phyloP scores from a whole-genome alignment of 1,140 invertebrate species.

The Lysiphlebus fabarum region DNA sequence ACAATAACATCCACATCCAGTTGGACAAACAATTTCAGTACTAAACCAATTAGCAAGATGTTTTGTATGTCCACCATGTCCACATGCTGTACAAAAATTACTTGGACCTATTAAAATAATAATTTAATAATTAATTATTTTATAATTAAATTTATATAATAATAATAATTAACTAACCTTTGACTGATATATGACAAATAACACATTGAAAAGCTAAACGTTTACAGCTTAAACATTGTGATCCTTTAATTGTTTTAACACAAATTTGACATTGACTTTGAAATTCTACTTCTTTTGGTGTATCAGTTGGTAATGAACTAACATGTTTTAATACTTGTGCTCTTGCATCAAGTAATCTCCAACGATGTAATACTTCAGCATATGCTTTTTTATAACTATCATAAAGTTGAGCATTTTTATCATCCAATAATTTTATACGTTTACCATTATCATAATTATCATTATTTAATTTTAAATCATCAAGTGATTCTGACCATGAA shows the following conservation, averaged over 20 bases:
- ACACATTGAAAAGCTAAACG: slow-evolving; percentile 71
- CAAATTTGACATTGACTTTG: slow-evolving; percentile 73
- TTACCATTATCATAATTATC: slow-evolving; percentile 40
- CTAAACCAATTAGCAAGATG: slow-evolving; percentile 82
- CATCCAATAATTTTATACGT: slow-evolving; percentile 54
- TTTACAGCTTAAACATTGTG: slow-evolving; percentile 69
- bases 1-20: slow-evolving; percentile 89
- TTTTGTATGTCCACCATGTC: slow-evolving; percentile 84
- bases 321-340: slow-evolving; percentile 80
- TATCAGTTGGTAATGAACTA: slow-evolving; percentile 55
- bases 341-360: slow-evolving; percentile 77
- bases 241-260: slow-evolving; percentile 57
- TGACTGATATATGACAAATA: slow-evolving; percentile 81
- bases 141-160: background rate
- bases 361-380: slow-evolving; percentile 82
- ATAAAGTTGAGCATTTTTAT: slow-evolving; percentile 63
- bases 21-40: slow-evolving; percentile 63
- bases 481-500: slow-evolving; percentile 83
- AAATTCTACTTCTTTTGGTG: slow-evolving; percentile 71
- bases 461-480: slow-evolving; percentile 61
- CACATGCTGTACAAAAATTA: slow-evolving; percentile 80
- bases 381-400: slow-evolving; percentile 86
- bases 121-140: slow-evolving; percentile 6
- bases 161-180: slow-evolving; percentile 56
- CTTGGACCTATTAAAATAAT: slow-evolving; percentile 58